Evolutionary conservation across 2,113 vertebrate genomes (phyloP), one percentile per base, ranked within the genome.

Genomic region (Menura novaehollandiae): DNA sequence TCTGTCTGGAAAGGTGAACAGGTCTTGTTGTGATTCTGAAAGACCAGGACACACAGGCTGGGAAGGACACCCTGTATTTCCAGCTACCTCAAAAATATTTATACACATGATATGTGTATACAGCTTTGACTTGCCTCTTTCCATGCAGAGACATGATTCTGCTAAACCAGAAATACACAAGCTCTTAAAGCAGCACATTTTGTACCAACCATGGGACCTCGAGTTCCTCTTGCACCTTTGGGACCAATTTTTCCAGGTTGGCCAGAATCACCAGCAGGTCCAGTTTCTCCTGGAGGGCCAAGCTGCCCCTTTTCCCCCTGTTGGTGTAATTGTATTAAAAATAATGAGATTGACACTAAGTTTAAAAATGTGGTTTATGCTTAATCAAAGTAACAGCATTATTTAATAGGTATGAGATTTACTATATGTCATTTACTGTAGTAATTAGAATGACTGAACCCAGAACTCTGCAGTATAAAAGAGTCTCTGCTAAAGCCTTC

Each of bases 151-250:
- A 72, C 8, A 28, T 0, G 1, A 63, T 69, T 69, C 56, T 80
- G 58, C 63, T 74, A 80, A 87, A 90, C 56, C 80, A 80, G 67
- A 95, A 90, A 81, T 28, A 90, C 15, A 52, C 15, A 16, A 81
- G 33, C 75, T 77, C 92, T 94, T 88, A 92, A 79, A 49, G 77
- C 95, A 96, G 18, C 68, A 74, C 69, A 64, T 33, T 85, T 60
- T 82, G 20, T 97, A 99, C 99, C 89, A 87, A 99, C 99, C 97
- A 97, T 68, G 60, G 98, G 88, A 89, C 99, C 99, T 98, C 98
- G 98, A 72, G 99, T 99, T 98, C 99, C 99, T 94, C 99, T 98
- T 97, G 98, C 97, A 60, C 99, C 99, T 97, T 99, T 99, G 46
- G 98, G 98, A 71, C 99, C 99, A 26, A 47, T 88, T 96, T 98